Base-by-base conservation (phyloP, 2,888 invertebrate species). In the Hylaea fasciaria region DNA sequence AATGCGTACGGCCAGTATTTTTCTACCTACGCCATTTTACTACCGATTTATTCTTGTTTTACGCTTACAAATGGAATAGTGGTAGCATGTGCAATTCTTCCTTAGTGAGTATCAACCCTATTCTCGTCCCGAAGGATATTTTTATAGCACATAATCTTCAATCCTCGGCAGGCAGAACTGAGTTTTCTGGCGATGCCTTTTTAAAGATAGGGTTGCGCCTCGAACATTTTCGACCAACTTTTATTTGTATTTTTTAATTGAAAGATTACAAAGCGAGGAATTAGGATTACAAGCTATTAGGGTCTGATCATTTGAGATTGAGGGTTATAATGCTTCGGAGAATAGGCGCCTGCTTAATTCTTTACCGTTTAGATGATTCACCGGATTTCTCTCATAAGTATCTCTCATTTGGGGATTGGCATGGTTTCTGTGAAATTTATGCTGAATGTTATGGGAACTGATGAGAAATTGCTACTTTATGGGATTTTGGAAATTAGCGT, bases 101-200 rank as follows among this genome's bases (percentile, higher is more conserved):
- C n/a, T n/a, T n/a, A n/a, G 48, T 52, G 47, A 48, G 47, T 45
- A 16, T 49, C n/a, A 44, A 53, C 37, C 61, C 39, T 39, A 56
- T 66, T 63, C 65, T 68, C 71, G 77, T 71, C 72, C 57, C 68
- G 66, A 51, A 68, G 72, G 69, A 81, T 83, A 82, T 81, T 85
- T 85, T 85, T 83, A 81, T 83, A 80, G 78, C 73, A 71, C 73
- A 76, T 77, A 83, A 84, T 82, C 79, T 83, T 72, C 70, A 76
- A 72, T 72, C 68, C 74, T 65, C 66, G 77, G 78, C 78, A 80
- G 80, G 80, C 81, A 77, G 81, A 77, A 72, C 74, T 74, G 78
- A 80, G 76, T 80, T 80, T 75, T 82, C 82, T 82, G 81, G 79
- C 77, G 80, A 82, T 80, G 78, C 76, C 74, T 82, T 83, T 85